Evolutionary conservation across 2,797 vertebrate genomes (phyloP), one percentile per base, ranked within the genome.

Genomic region (Selene dorsalis): DNA sequence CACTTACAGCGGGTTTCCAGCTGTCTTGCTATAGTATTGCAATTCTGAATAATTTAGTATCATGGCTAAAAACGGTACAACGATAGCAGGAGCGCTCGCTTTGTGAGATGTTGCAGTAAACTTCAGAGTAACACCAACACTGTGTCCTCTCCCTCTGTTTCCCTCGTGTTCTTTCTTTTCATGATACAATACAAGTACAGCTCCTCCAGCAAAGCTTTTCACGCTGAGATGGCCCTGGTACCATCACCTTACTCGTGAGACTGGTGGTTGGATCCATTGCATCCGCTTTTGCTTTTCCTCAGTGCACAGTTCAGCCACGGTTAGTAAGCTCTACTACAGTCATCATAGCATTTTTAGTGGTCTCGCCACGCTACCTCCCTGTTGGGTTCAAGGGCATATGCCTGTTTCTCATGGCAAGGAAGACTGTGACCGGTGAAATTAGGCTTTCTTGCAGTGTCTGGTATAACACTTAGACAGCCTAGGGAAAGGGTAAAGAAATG

Each of bases 371-470:
- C 32, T 80, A 10, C 69, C 69, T 84, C 81, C 71, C 69, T 55
- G 50, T 69, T 80, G 75, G 76, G 67, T 84, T 88, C 77, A 84
- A 88, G 81, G 77, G 55, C 83, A 80, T 78, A 61, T 74, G 78
- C 35, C 65, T 64, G 52, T 83, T 87, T 84, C 73, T 73, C 39
- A 74, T 77, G 61, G 58, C 9, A n/a, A 66, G 39, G 35, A 62
- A 73, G 56, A 87, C 80, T 88, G 83, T 88, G 88, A 87, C 88
- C 60, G 52, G 77, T 64, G 58, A 84, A 88, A 82, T 84, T 71
- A 53, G n/a, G 69, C 55, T 84, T 69, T 82, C 69, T 79, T 79
- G 39, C 72, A 48, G 50, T 70, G 75, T 80, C 72, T 89, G 48
- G 64, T 75, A 39, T 35, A 76, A 73, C 20, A 22, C 50, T 71